A percentile compares a stretch with the other conserved stretches of the same genome.
Evolutionary conservation across 2,797 vertebrate genomes (phyloP).

Genomic region (Rousettus madagascariensis): DNA sequence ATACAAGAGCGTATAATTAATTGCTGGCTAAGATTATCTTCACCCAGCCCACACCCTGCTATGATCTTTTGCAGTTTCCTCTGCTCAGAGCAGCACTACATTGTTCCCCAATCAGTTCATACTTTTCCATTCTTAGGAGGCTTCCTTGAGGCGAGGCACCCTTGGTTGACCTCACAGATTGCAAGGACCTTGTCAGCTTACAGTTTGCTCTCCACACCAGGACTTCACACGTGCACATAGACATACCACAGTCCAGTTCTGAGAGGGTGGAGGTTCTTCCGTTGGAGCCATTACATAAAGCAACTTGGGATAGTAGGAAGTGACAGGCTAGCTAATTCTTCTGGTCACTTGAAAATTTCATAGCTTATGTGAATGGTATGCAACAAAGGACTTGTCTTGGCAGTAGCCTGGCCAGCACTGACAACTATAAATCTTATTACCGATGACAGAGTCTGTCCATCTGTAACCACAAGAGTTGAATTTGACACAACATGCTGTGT

Average conservation of each 20-base stretch:
- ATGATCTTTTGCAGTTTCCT: too few relatives aligned
- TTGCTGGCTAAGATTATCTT: too few relatives aligned
- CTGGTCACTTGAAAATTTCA: slow-evolving; percentile 7
- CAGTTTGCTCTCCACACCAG: too few relatives aligned
- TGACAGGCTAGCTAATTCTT: not conserved
- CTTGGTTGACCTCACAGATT: too few relatives aligned
- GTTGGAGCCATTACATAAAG: not conserved
- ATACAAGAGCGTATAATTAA: too few relatives aligned
- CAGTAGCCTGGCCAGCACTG: not conserved
- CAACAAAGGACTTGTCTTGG: not conserved
- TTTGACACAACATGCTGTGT: not conserved
- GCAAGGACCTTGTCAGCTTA: too few relatives aligned
- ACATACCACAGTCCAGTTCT: not conserved
- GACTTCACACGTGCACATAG: too few relatives aligned
- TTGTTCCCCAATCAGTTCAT: too few relatives aligned
- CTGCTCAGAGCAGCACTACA: too few relatives aligned
- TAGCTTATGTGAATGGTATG: not conserved
- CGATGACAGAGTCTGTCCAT: not conserved
- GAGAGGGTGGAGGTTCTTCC: not conserved
- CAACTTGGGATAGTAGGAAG: not conserved
- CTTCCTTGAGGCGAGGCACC: too few relatives aligned
- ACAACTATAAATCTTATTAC: not conserved
- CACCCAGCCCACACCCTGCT: too few relatives aligned
- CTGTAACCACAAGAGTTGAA: slow-evolving; percentile 23
- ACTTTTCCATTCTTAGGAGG: too few relatives aligned